Percentiles rank a stretch among this genome's conserved stretches.
phyloP scores from a whole-genome alignment of 1,140 invertebrate species.

The Drosophila orosa region DNA sequence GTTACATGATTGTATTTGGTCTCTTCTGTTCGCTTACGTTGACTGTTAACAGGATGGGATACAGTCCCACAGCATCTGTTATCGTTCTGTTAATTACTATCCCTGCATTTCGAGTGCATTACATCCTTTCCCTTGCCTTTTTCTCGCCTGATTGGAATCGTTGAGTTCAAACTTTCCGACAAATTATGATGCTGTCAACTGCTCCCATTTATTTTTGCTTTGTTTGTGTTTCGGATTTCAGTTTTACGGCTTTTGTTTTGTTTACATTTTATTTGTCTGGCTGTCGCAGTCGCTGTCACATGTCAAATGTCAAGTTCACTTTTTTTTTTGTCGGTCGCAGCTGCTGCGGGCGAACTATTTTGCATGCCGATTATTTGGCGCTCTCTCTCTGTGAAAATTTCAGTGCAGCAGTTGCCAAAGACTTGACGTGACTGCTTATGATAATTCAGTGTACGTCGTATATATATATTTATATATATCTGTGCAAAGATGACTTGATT shows the following conservation, averaged over 20 bases:
- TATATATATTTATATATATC: slow-evolving; percentile 10
- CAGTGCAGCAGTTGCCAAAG: slow-evolving; percentile 58
- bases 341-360: slow-evolving; percentile 68
- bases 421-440: slow-evolving; percentile 65
- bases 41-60: neutral
- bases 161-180: slow-evolving; percentile 18
- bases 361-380: slow-evolving; percentile 70
- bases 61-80: slow-evolving; percentile 18
- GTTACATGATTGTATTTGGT: no score
- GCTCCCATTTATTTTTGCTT: slow-evolving; percentile 16
- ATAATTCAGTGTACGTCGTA: slow-evolving; percentile 51
- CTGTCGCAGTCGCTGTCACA: slow-evolving; percentile 64
- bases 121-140: neutral
- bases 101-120: neutral
- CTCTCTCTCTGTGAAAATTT: slow-evolving; percentile 41
- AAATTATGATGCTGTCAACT: slow-evolving; percentile 49
- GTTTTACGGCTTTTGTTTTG: slow-evolving; percentile 28
- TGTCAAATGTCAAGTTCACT: slow-evolving; percentile 71
- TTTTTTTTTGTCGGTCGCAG: slow-evolving; percentile 46
- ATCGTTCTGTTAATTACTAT: slow-evolving; percentile 19
- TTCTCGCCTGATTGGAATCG: slow-evolving; percentile 20
- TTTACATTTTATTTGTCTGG: slow-evolving; percentile 67
- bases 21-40: neutral
- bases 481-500: slow-evolving; percentile 37
- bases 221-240: slow-evolving; percentile 25